Conservation (phyloP, 53 echinoderm and acorn worm species). For the Echinometra lucunter region DNA sequence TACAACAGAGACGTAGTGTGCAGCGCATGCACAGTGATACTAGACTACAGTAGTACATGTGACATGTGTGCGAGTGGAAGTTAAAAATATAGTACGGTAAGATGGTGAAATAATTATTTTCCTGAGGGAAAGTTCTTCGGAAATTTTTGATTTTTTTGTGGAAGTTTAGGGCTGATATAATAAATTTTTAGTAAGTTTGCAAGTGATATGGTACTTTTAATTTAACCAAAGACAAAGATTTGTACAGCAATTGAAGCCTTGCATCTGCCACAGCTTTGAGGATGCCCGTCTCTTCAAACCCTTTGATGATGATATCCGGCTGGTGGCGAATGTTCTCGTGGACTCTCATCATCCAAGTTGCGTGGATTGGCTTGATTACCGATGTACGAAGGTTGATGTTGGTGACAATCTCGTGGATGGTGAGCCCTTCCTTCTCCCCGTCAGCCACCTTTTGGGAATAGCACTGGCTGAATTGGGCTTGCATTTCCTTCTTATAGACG, state of each 20-base stretch:
- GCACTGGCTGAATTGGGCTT: slow-evolving; percentile 58
- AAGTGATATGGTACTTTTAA: no score
- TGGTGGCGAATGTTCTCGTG: slow-evolving; percentile 37
- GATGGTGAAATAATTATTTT: no score
- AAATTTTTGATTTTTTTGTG: no score
- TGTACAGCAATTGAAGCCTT: not conserved
- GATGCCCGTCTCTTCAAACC: slow-evolving; percentile 67
- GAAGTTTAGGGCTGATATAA: no score
- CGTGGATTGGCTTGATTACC: slow-evolving; percentile 67
- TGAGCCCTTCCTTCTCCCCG: not conserved
- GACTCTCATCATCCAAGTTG: slow-evolving; percentile 52
- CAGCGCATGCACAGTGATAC: no score
- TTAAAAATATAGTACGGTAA: no score
- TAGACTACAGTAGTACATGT: no score
- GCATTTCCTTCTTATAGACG: slow-evolving; percentile 56
- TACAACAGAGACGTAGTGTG: no score
- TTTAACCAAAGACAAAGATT: no score
- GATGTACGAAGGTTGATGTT: slow-evolving; percentile 60
- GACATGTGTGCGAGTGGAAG: no score
- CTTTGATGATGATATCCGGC: slow-evolving; percentile 56
- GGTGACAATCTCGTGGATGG: not conserved
- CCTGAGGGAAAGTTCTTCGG: no score
- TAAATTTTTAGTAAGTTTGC: no score
- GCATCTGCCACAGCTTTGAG: slow-evolving; percentile 63
- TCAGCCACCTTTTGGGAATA: slow-evolving; percentile 33